A percentile compares a stretch with the other conserved stretches of the same genome.
These are phyloP conservation scores for Thermophis baileyi DNA, from an alignment of 2,113 vertebrate genomes.

Conservation along the genomic window DNA sequence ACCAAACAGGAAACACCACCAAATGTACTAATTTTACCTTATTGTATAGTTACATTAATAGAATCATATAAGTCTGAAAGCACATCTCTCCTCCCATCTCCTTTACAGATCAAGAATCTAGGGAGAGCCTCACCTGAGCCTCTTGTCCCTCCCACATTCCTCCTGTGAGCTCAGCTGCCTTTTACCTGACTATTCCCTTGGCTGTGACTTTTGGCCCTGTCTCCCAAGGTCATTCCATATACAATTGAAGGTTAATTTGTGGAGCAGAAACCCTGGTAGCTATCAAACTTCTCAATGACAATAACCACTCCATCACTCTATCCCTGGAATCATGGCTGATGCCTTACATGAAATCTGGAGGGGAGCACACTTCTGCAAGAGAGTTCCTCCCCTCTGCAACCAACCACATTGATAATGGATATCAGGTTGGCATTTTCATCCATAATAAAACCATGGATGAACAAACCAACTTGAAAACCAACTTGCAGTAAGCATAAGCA, in stretches of 20 bases:
- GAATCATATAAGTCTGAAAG: background rate
- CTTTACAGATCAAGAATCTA: background rate
- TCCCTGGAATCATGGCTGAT: background rate
- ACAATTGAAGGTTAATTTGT: background rate
- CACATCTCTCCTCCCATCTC: background rate
- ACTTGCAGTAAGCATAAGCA: background rate
- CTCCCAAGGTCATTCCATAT: background rate
- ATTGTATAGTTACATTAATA: background rate
- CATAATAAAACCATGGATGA: background rate
- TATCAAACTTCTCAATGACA: background rate
- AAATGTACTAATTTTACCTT: background rate
- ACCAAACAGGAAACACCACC: background rate
- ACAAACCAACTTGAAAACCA: background rate
- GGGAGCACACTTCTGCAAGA: background rate
- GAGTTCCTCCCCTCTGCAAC: background rate
- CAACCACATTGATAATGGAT: background rate
- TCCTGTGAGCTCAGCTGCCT: background rate
- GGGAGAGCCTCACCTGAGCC: background rate
- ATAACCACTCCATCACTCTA: background rate
- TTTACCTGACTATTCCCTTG: background rate
- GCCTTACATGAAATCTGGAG: background rate
- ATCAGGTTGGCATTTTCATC: background rate
- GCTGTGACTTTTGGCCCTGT: background rate
- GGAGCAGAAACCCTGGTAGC: background rate
- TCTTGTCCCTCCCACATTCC: background rate